A percentile compares a stretch with the other conserved stretches of the same genome.
phyloP scores from a whole-genome alignment of 2,888 invertebrate species.

The Drosophila koepferae region DNA sequence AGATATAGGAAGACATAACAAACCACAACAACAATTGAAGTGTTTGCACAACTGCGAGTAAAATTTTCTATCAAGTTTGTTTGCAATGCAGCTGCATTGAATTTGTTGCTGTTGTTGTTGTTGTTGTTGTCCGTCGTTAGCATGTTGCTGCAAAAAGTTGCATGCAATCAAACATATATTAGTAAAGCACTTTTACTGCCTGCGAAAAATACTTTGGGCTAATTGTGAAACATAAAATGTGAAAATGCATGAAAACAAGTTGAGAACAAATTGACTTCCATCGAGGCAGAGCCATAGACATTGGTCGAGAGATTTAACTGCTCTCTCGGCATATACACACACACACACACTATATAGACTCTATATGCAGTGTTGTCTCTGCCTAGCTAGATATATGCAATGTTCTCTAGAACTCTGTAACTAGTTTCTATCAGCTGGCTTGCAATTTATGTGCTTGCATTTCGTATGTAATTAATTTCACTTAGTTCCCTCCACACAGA shows the following conservation, averaged over 20 bases:
- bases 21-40: conserved; percentile 31
- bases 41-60: conserved; percentile 54
- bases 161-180: conserved; percentile 61
- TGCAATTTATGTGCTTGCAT: conserved; percentile 29
- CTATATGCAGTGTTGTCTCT: too few species aligned
- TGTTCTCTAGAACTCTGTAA: conserved; percentile 26
- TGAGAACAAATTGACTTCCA: conserved; percentile 7
- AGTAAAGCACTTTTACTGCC: conserved; percentile 48
- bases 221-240: conserved; percentile 25
- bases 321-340: background rate
- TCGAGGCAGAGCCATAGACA: background rate
- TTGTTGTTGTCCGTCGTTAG: conserved; percentile 33
- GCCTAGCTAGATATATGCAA: background rate
- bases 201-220: conserved; percentile 18
- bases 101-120: conserved; percentile 27
- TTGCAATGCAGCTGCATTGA: conserved; percentile 61
- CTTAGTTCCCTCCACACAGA: conserved; percentile 25
- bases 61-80: conserved; percentile 58
- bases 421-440: conserved; percentile 23
- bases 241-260: background rate
- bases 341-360: too few species aligned
- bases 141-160: conserved; percentile 57
- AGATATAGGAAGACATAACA: conserved; percentile 33
- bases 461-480: conserved; percentile 49
- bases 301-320: conserved; percentile 2